Conservation (phyloP, 2,888 invertebrate species). For the Strigamia maritima region DNA sequence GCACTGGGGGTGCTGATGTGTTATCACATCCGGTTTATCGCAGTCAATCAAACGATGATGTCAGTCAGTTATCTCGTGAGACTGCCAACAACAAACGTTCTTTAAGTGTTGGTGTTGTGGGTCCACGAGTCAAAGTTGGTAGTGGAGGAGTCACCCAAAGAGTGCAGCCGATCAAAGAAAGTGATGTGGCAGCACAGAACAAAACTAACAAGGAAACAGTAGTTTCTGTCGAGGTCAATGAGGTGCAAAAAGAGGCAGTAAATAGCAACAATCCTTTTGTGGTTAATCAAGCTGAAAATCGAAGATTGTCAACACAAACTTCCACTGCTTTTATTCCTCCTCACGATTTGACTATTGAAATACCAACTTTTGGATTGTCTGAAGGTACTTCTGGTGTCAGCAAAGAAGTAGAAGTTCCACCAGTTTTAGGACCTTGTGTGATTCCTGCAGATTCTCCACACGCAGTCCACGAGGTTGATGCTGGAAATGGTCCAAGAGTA, state of each 20-base stretch:
- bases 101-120: constrained; percentile 39
- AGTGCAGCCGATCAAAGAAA: not conserved
- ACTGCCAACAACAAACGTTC: constrained; percentile 38
- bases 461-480: not conserved
- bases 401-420: not conserved
- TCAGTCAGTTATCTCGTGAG: constrained; percentile 59
- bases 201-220: not conserved
- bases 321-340: not conserved
- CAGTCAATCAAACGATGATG: constrained; percentile 74
- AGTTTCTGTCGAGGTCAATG: not conserved
- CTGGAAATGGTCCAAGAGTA: not conserved
- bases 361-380: not conserved
- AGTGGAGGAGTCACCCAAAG: not conserved
- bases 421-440: not conserved
- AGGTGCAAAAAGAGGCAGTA: not conserved
- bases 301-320: not conserved
- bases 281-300: not conserved
- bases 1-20: constrained; percentile 52
- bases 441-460: not conserved
- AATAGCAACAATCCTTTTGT: not conserved
- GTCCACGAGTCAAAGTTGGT: not conserved
- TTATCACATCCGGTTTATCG: constrained; percentile 73
- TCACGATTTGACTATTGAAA: constrained; percentile 1
- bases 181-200: not conserved
- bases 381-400: not conserved